Conservation (phyloP, 2,113 vertebrate species). For the Tyto alba region DNA sequence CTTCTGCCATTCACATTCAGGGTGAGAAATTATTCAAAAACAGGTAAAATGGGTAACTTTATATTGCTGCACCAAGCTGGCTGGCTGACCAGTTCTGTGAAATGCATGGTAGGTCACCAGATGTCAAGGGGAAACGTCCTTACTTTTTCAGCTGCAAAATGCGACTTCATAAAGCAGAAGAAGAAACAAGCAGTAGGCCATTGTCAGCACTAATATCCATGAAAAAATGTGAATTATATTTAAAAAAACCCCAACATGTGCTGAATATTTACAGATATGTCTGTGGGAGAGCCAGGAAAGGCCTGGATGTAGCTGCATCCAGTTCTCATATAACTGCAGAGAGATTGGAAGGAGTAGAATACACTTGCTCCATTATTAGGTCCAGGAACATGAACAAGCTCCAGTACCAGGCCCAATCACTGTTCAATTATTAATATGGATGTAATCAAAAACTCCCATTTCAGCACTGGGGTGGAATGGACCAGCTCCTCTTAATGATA, state of each 20-base stretch:
- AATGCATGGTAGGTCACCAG: neutral
- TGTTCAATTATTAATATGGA: neutral
- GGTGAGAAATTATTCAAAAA: neutral
- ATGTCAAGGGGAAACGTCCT: neutral
- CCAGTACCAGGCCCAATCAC: neutral
- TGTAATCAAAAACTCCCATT: neutral
- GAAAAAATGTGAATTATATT: neutral
- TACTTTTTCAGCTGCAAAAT: neutral
- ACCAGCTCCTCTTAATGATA: neutral
- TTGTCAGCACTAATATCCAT: neutral
- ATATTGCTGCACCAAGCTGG: neutral
- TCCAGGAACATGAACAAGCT: neutral
- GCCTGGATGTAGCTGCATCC: neutral
- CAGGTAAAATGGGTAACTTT: neutral
- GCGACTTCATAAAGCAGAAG: neutral
- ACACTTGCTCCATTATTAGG: neutral
- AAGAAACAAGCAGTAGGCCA: neutral
- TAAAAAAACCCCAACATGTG: neutral
- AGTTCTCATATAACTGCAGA: neutral
- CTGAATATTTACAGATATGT: neutral
- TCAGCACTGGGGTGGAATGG: neutral
- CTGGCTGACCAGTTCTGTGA: neutral
- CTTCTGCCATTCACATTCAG: neutral
- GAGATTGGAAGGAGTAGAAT: neutral
- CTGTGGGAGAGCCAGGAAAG: neutral